phyloP scores from a whole-genome alignment of 2,888 invertebrate genomes.

The Encarsia formosa region DNA sequence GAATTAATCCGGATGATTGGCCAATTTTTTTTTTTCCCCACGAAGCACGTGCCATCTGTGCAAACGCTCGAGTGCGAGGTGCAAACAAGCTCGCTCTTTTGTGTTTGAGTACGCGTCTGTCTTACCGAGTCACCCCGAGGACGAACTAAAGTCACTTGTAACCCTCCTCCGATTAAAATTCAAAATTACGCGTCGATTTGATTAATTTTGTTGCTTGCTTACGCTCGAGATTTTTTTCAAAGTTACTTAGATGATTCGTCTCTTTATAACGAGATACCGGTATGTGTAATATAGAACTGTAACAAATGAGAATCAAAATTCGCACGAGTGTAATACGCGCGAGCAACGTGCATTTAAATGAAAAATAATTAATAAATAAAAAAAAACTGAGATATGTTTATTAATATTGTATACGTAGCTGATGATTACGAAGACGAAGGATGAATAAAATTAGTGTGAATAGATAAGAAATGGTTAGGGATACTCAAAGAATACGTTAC shows the following conservation, averaged over 20 bases:
- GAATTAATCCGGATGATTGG: too few species aligned
- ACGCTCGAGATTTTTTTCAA: too few species aligned
- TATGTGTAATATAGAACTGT: conserved; percentile 21
- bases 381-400: conserved; percentile 48
- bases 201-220: too few species aligned
- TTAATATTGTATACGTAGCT: conserved; percentile 30
- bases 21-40: not conserved
- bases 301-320: conserved; percentile 24
- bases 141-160: conserved; percentile 36
- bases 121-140: conserved; percentile 33
- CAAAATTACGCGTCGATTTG: too few species aligned
- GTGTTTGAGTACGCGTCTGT: conserved; percentile 38
- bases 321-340: conserved; percentile 22
- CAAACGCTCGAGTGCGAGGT: not conserved
- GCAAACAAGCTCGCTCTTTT: conserved; percentile 14
- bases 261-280: not conserved
- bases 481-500: too few species aligned
- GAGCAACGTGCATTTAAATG: conserved; percentile 37
- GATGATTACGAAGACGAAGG: conserved; percentile 12
- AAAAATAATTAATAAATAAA: conserved; percentile 23
- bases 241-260: too few species aligned
- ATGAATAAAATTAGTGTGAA: conserved; percentile 35
- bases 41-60: conserved; percentile 10
- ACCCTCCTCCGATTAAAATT: not conserved
- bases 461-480: conserved; percentile 32